Percentiles rank a stretch among this genome's conserved stretches.
phyloP scores from a whole-genome alignment of 2,888 invertebrate species.

The Polietes domitor region DNA sequence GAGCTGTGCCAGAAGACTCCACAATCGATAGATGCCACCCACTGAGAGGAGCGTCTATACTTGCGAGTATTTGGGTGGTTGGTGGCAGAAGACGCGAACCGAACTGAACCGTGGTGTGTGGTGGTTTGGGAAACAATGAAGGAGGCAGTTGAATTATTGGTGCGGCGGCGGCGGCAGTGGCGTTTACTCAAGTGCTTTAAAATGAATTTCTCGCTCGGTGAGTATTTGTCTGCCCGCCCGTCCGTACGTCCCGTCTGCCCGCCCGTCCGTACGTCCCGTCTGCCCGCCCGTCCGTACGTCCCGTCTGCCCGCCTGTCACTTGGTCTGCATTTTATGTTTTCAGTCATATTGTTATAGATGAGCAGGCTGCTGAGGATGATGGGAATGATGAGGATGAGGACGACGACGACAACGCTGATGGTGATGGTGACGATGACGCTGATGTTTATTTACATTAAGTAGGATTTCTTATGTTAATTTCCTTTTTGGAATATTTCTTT shows the following conservation, averaged over 20 bases:
- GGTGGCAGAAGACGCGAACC: not conserved
- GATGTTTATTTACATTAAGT: slow-evolving; percentile 62
- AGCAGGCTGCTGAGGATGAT: slow-evolving; percentile 73
- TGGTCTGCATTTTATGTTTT: not conserved
- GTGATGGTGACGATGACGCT: slow-evolving; percentile 11
- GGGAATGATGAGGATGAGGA: slow-evolving; percentile 18
- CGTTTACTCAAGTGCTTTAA: slow-evolving; percentile 30
- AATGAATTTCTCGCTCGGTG: not conserved
- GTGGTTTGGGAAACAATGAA: not conserved
- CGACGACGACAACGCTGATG: slow-evolving; percentile 73
- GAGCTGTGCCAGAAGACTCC: not conserved
- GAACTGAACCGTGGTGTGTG: slow-evolving; percentile 10
- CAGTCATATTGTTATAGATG: slow-evolving; percentile 25
- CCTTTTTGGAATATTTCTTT: slow-evolving; percentile 20
- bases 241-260: slow-evolving; percentile 15
- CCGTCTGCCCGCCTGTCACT: slow-evolving; percentile 16
- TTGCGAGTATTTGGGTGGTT: not conserved
- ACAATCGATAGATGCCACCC: slow-evolving; percentile 40
- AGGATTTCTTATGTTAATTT: slow-evolving; percentile 65
- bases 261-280: slow-evolving; percentile 17
- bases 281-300: slow-evolving; percentile 15
- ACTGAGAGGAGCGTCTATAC: slow-evolving; percentile 13
- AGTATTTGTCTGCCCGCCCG: no score
- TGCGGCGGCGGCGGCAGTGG: slow-evolving; percentile 2
- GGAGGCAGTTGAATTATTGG: not conserved